Conservation (phyloP, 1,140 invertebrate genomes). For the Zaprionus ghesquierei region DNA sequence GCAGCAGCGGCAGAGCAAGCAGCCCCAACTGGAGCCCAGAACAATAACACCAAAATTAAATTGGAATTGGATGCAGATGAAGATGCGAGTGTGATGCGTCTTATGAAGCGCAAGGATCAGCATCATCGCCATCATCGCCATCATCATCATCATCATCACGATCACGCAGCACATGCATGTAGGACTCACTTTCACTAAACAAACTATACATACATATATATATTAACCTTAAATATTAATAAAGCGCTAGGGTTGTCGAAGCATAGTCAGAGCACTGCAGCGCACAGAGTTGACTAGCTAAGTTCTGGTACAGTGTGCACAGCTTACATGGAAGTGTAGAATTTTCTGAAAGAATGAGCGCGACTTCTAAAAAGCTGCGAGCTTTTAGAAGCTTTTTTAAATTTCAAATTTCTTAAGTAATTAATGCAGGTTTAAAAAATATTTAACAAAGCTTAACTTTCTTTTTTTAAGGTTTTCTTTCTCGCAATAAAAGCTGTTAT, state of each 20-base stretch:
- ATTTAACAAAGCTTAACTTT: no score
- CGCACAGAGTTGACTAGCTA: not conserved
- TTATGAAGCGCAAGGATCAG: constrained; percentile 3
- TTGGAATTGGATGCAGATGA: constrained; percentile 20
- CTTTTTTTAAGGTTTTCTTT: no score
- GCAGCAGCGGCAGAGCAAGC: constrained; percentile 6
- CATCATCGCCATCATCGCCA: constrained; percentile 16
- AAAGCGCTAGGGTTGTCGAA: not conserved
- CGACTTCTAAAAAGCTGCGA: not conserved
- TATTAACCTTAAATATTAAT: not conserved
- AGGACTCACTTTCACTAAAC: not conserved
- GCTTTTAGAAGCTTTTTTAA: not conserved
- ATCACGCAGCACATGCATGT: not conserved
- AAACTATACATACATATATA: no score
- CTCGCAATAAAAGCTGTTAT: no score
- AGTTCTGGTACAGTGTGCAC: not conserved
- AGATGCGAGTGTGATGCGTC: not conserved
- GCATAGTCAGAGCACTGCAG: not conserved
- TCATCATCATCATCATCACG: constrained; percentile 8
- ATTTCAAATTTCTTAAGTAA: not conserved
- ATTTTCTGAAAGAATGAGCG: not conserved
- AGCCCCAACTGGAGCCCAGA: constrained; percentile 5
- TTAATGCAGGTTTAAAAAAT: no score
- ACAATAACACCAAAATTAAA: constrained; percentile 17
- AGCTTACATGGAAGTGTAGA: not conserved